These are phyloP conservation scores for Aythya baeri DNA, from an alignment of 2,113 vertebrate species.

Conservation along the genomic window DNA sequence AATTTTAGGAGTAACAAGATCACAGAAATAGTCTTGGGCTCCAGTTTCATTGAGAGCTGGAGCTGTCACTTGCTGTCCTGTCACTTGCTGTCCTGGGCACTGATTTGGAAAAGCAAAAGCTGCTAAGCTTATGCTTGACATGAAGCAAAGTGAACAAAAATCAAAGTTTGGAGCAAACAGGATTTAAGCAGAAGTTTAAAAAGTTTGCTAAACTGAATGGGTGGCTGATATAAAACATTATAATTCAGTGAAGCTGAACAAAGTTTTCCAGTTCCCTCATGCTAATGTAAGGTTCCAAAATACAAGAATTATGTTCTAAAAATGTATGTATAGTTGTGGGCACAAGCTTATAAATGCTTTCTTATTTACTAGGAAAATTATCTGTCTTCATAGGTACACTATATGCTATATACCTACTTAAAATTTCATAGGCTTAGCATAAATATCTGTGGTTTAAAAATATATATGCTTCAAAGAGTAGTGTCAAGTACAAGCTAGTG, in stretches of 20 bases:
- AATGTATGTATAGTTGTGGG: background rate
- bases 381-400: background rate
- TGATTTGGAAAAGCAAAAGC: background rate
- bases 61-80: background rate
- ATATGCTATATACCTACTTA: background rate
- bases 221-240: background rate
- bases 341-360: background rate
- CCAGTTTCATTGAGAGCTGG: background rate
- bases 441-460: background rate
- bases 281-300: background rate
- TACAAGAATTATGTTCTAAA: background rate
- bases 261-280: background rate
- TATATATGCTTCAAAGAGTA: background rate
- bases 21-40: background rate
- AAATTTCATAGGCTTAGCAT: background rate
- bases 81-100: background rate
- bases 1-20: background rate
- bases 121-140: background rate
- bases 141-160: background rate
- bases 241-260: background rate
- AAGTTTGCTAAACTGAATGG: background rate
- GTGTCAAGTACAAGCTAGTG: background rate
- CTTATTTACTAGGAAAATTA: background rate
- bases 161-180: background rate
- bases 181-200: background rate